Conservation (phyloP, 64 coral and sea anemone species). For the Acropora tenuis region DNA sequence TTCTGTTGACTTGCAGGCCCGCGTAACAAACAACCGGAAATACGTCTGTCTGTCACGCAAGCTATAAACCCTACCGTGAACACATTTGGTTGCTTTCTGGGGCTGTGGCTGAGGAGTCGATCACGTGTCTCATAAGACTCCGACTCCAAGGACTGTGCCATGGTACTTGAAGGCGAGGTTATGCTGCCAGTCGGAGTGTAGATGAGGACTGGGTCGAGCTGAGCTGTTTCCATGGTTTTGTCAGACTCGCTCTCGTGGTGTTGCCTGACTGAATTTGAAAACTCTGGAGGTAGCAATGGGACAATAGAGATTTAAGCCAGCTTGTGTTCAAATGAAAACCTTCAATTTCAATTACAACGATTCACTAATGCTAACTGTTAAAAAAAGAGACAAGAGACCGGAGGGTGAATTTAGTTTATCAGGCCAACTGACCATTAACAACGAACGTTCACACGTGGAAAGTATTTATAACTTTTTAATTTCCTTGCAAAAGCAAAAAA, state of each 20-base stretch:
- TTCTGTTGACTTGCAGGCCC: too few species aligned
- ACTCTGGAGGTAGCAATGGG: background rate
- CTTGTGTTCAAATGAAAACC: too few species aligned
- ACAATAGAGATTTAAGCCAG: background rate
- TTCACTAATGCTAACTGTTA: too few species aligned
- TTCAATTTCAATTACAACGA: too few species aligned
- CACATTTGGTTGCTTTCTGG: slow-evolving; percentile 41
- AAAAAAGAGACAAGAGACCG: too few species aligned
- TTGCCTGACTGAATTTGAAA: background rate
- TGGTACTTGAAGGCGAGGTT: slow-evolving; percentile 7
- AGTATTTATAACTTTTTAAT: too few species aligned
- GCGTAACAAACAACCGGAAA: too few species aligned
- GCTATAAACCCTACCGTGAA: slow-evolving; percentile 40
- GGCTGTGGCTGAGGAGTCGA: slow-evolving; percentile 60
- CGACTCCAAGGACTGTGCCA: slow-evolving; percentile 6
- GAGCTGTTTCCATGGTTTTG: background rate
- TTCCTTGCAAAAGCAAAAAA: too few species aligned
- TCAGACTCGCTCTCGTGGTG: background rate
- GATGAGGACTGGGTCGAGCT: slow-evolving; percentile 1
- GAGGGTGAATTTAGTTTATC: too few species aligned
- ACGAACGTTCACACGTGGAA: too few species aligned
- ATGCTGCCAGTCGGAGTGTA: slow-evolving; percentile 20
- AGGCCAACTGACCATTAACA: too few species aligned
- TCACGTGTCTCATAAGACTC: slow-evolving; percentile 29
- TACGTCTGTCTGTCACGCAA: too few species aligned